Evolutionary conservation across 2,113 vertebrate genomes (phyloP), one percentile per base, ranked within the genome.

Genomic region (Halcyon senegalensis): DNA sequence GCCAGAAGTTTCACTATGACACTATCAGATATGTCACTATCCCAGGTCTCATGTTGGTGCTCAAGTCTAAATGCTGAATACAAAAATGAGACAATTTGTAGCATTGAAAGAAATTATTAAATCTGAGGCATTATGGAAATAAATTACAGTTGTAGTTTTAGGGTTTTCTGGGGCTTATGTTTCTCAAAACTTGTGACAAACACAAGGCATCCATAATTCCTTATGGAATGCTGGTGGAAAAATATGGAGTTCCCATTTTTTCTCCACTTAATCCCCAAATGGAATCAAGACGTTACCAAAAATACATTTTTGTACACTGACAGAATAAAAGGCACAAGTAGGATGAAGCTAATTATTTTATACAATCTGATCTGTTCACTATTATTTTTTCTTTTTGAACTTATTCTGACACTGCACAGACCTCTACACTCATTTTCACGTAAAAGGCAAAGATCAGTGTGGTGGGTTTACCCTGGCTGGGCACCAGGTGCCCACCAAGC

Each of bases 1-100:
- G n/a, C 43, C 88, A 48, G 64, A 92, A 87, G 63, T 60, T 69
- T 93, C 96, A 84, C 16, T 37, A 62, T 90, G 94, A 93, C 79
- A 76, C 80, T 60, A 96, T 91, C 59, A 95, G 50, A 23, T 51
- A 51, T 51, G 50, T 24, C 50, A 51, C 50, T 25, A 80, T 44
- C 60, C 39, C 53, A 84, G 51, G 37, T 64, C 70, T 87, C 85
- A 89, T n/a, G 74, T 19, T 79, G 16, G 60, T 84, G 50, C 74
- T 74, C 68, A 90, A 48, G 37, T 51, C 76, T 69, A 60, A 77
- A 87, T 85, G 73, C 9, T 94, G 84, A 89, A 76, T 9, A 31
- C 28, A 86, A 23, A 90, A 89, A 77, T 84, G 35, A 90, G 39
- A 69, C 78, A 83, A n/a, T 89, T 68, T 11, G 68, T 56, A 76